Conservation (phyloP, 2,888 invertebrate genomes). For the Hydroisotoma schaefferi region DNA sequence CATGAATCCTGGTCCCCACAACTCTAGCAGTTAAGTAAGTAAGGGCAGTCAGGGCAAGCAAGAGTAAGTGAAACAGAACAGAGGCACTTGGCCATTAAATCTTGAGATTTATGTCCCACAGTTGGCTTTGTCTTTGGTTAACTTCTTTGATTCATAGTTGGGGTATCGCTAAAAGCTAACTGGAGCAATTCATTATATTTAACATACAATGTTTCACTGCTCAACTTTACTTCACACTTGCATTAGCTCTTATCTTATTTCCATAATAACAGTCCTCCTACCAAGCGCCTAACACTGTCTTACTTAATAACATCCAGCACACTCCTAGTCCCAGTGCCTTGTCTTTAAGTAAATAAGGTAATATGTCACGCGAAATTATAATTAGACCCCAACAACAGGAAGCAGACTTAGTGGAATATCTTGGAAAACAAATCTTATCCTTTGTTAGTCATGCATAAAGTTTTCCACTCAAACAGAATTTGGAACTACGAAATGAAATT, state of each 20-base stretch:
- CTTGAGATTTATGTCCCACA: slow-evolving; percentile 15
- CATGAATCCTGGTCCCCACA: neutral
- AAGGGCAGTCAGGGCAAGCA: neutral
- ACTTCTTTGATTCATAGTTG: slow-evolving; percentile 16
- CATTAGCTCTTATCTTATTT: neutral
- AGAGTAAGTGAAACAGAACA: slow-evolving; percentile 7
- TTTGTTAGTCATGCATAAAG: no score
- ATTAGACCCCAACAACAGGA: no score
- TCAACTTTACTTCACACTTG: slow-evolving; percentile 6
- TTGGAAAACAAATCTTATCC: no score
- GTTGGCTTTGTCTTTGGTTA: slow-evolving; percentile 18
- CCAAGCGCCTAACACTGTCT: no score
- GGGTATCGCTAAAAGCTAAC: slow-evolving; percentile 7
- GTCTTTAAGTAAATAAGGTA: no score
- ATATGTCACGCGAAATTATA: no score
- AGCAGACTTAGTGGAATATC: no score
- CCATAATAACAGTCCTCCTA: no score
- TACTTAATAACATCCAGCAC: no score
- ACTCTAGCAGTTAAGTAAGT: neutral
- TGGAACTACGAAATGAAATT: no score
- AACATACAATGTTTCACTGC: neutral
- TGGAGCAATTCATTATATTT: slow-evolving; percentile 6
- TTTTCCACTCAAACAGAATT: no score
- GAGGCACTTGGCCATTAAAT: slow-evolving; percentile 13
- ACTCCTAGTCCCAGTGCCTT: no score